phyloP scores from a whole-genome alignment of 1,140 invertebrate genomes.

The Micrasema minimum region DNA sequence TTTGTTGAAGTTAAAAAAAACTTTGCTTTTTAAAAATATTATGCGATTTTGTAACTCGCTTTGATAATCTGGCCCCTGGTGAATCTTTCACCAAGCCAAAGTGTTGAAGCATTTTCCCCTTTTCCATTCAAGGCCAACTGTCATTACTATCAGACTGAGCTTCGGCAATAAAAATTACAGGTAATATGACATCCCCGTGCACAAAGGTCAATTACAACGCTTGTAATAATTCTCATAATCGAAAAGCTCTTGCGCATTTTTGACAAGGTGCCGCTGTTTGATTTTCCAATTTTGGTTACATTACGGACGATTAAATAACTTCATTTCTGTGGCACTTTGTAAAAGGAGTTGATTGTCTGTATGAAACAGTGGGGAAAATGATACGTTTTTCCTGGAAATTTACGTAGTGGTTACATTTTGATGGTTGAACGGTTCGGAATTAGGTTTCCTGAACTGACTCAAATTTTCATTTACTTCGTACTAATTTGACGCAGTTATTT shows the following conservation, averaged over 20 bases:
- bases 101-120: conserved; percentile 38
- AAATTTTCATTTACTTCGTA: conserved; percentile 10
- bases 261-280: not conserved
- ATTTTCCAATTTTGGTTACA: not conserved
- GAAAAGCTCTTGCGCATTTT: too few relatives aligned
- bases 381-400: too few relatives aligned
- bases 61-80: conserved; percentile 1
- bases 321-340: not conserved
- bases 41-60: too few relatives aligned
- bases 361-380: too few relatives aligned
- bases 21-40: too few relatives aligned
- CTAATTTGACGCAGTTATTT: conserved; percentile 4
- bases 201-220: too few relatives aligned
- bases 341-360: not conserved
- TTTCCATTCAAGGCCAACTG: conserved; percentile 49
- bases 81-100: conserved; percentile 38
- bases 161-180: too few relatives aligned
- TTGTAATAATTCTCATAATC: too few relatives aligned
- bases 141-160: conserved; percentile 48
- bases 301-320: conserved; percentile 3
- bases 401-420: too few relatives aligned
- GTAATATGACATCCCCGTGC: too few relatives aligned
- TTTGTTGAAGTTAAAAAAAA: too few relatives aligned
- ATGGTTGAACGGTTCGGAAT: too few relatives aligned
- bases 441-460: not conserved